phyloP scores from a whole-genome alignment of 2,888 invertebrate genomes.

The Aelia acuminata region DNA sequence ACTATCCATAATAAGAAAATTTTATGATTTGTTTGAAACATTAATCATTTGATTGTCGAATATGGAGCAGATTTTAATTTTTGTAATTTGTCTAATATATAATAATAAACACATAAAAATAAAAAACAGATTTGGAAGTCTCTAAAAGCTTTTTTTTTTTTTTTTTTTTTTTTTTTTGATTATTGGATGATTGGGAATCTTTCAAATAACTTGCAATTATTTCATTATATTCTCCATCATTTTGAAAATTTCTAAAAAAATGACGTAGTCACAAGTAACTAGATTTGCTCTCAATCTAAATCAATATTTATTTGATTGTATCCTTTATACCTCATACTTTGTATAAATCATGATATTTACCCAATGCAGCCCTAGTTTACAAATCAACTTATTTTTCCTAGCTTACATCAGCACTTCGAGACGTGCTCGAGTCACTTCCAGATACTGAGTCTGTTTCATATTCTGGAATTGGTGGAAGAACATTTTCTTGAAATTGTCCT shows the following conservation, averaged over 20 bases:
- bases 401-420: constrained; percentile 58
- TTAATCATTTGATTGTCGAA: constrained; percentile 21
- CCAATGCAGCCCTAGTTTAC: constrained; percentile 51
- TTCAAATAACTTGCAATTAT: background rate
- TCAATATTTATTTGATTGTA: background rate
- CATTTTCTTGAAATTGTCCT: constrained; percentile 82
- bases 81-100: background rate
- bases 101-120: background rate
- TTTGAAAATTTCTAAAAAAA: background rate
- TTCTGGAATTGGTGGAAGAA: constrained; percentile 81
- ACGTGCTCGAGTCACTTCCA: constrained; percentile 65
- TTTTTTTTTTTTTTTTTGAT: no score
- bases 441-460: constrained; percentile 69
- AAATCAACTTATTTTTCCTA: constrained; percentile 45
- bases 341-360: background rate
- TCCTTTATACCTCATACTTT: background rate
- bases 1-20: constrained; percentile 14
- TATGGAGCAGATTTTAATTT: constrained; percentile 15
- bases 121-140: background rate
- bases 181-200: background rate
- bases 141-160: background rate
- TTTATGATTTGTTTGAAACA: background rate
- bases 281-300: background rate
- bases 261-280: background rate
- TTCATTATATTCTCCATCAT: background rate